Evolutionary conservation across 2,113 vertebrate genomes (phyloP).

Genomic region (Turnix velox): DNA sequence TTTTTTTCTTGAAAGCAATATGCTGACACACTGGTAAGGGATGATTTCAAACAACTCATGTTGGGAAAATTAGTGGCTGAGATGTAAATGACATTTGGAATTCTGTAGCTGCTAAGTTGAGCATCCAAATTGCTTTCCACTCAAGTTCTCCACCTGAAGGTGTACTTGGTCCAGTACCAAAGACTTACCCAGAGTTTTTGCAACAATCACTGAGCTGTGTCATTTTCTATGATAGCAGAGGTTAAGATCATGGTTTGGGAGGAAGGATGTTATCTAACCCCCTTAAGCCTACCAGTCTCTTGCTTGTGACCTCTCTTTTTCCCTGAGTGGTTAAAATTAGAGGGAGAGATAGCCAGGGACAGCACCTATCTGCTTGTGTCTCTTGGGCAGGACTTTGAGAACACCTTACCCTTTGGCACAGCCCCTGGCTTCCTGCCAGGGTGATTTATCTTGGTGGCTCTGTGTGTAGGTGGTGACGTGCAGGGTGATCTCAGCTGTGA

Average conservation of each 20-base stretch:
- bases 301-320: background rate
- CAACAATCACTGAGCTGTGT: background rate
- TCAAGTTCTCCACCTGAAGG: background rate
- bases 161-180: fast-evolving
- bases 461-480: background rate
- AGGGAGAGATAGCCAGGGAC: background rate
- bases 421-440: background rate
- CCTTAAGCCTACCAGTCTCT: background rate
- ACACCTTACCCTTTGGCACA: background rate
- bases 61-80: background rate
- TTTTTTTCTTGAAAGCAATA: background rate
- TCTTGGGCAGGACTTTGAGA: background rate
- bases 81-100: background rate
- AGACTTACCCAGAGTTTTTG: background rate
- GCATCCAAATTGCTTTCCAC: background rate
- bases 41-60: background rate
- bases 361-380: background rate
- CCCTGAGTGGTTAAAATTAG: background rate
- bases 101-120: background rate
- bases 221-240: background rate
- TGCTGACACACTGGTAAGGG: background rate
- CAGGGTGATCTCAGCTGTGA: background rate
- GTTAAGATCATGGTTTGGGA: background rate
- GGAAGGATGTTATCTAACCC: background rate
- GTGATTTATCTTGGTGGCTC: background rate